Evolutionary conservation across 2,113 vertebrate genomes (phyloP).

Genomic region (Dromiciops gliroides): DNA sequence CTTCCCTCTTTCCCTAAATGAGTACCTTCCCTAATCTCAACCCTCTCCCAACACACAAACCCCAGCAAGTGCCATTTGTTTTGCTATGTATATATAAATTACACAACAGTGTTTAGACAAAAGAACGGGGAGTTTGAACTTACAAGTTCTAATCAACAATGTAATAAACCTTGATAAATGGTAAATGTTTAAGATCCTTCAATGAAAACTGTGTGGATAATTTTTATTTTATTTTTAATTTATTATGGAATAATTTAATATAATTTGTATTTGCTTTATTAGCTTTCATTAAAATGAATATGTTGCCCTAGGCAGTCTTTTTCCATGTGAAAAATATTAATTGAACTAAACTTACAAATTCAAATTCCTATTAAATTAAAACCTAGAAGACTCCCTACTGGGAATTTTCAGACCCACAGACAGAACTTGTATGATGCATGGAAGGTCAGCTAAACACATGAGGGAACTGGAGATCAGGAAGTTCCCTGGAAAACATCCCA

Average conservation of each 20-base stretch:
- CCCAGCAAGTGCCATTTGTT: neutral
- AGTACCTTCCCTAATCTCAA: too few species aligned
- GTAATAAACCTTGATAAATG: neutral
- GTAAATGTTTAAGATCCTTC: too few species aligned
- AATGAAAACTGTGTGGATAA: neutral
- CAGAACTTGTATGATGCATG: neutral
- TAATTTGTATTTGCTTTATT: neutral
- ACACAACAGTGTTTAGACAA: rapidly evolving
- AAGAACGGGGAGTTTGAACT: neutral
- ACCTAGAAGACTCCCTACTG: neutral
- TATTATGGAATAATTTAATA: neutral
- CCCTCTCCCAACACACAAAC: neutral
- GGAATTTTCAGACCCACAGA: neutral
- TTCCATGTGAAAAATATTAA: too few species aligned
- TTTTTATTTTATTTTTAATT: neutral
- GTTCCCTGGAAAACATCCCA: neutral
- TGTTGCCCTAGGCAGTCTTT: neutral
- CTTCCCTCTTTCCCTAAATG: neutral
- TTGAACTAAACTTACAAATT: neutral
- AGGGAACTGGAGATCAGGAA: neutral
- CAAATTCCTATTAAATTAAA: neutral
- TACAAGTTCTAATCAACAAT: neutral
- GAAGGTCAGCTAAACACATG: neutral
- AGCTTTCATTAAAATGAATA: neutral
- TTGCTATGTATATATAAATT: too few species aligned